A percentile compares a stretch with the other conserved stretches of the same genome.
Conservation (phyloP, 2,113 vertebrate genomes). For the Pteropus alecto region DNA sequence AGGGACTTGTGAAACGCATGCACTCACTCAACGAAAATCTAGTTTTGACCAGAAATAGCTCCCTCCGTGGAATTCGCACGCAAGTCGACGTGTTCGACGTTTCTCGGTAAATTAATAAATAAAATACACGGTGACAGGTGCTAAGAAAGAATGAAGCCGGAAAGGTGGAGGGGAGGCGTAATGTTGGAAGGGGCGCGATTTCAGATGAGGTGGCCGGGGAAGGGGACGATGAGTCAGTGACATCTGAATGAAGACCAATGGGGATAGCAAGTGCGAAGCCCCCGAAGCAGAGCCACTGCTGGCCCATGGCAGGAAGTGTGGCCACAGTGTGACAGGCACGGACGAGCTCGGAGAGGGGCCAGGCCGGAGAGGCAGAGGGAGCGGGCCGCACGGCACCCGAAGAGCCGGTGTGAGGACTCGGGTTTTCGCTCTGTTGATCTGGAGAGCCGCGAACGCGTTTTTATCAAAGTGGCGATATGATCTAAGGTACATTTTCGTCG, state of each 20-base stretch:
- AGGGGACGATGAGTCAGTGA: neutral
- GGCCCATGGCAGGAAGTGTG: neutral
- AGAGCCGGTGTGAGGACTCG: neutral
- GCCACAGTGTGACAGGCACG: accelerated
- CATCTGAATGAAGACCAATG: neutral
- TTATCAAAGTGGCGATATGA: neutral
- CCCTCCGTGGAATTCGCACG: neutral
- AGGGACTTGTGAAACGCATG: neutral
- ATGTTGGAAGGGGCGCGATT: neutral
- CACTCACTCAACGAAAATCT: neutral
- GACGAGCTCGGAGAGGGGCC: neutral
- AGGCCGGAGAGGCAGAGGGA: neutral
- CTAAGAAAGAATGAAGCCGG: neutral
- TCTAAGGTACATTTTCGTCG: neutral
- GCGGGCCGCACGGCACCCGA: neutral
- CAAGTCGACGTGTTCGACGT: neutral
- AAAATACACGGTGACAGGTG: neutral
- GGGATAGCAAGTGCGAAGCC: neutral
- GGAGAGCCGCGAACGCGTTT: neutral
- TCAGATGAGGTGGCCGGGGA: too few relatives aligned
- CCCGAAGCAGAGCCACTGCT: neutral
- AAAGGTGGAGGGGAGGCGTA: neutral
- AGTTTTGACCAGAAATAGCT: neutral
- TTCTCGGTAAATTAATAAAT: neutral
- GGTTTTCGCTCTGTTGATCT: neutral